These are phyloP conservation scores for Gambusia holbrooki DNA, from an alignment of 2,113 vertebrate species.

Conservation along the genomic window DNA sequence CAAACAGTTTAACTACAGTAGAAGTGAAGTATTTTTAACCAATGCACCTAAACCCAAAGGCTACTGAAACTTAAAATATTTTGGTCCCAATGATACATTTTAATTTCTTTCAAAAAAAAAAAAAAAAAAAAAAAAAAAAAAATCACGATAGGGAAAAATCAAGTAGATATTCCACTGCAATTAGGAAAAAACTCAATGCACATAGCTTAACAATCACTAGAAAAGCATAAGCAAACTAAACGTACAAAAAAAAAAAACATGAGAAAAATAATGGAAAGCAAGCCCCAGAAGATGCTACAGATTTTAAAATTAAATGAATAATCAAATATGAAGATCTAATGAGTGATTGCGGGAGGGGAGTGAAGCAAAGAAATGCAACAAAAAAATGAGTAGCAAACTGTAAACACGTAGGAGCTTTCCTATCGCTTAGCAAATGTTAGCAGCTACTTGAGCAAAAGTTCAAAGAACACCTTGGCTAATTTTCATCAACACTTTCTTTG, in stretches of 20 bases:
- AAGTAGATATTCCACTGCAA: slow-evolving; percentile 3
- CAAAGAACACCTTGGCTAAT: slow-evolving; percentile 6
- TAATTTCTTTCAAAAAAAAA: neutral
- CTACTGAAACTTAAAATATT: slow-evolving; percentile 1
- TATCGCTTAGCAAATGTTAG: slow-evolving; percentile 24
- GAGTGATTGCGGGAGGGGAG: slow-evolving; percentile 45
- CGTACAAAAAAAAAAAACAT: slow-evolving; percentile 7
- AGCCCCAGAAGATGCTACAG: slow-evolving; percentile 5
- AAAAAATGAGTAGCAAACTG: slow-evolving; percentile 13
- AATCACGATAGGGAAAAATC: neutral
- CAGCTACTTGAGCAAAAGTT: slow-evolving; percentile 4
- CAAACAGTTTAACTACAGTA: slow-evolving; percentile 13
- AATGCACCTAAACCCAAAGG: neutral
- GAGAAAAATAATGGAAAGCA: neutral
- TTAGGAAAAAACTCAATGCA: slow-evolving; percentile 4
- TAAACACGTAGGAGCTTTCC: slow-evolving; percentile 39
- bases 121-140: too few species aligned
- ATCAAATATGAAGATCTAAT: slow-evolving; percentile 50
- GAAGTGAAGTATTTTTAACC: neutral
- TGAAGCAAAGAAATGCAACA: slow-evolving; percentile 4
- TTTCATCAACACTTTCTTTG: slow-evolving; percentile 4
- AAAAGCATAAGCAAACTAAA: slow-evolving; percentile 24
- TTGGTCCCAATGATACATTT: slow-evolving; percentile 38
- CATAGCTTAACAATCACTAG: slow-evolving; percentile 16
- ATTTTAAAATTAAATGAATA: slow-evolving; percentile 8